Base-by-base conservation (phyloP, 2,797 vertebrate species). In the Perodicticus potto region DNA sequence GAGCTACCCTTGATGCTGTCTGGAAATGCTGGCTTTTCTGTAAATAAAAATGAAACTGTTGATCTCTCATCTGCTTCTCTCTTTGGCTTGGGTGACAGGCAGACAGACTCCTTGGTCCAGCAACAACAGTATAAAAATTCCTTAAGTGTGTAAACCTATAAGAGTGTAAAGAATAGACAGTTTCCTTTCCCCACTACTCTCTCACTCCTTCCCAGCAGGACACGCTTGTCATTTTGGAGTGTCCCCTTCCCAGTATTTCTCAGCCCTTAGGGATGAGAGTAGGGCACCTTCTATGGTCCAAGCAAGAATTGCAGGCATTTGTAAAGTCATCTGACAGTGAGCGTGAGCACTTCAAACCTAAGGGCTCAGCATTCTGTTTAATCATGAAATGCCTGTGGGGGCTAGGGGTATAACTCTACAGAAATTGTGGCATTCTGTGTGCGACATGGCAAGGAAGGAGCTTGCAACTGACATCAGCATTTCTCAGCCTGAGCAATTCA, bases 241-340 rank as follows among this genome's bases (percentile, higher is more conserved):
- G 0, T 4, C 0, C 19, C 70, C 20, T 43, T 74, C 37, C 25
- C 13, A 14, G 0, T 49, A 59, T 61, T 81, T 77, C 45, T 83
- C 13, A 78, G 27, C 43, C 34, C 12, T 77, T 61, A 57, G 23
- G 34, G 29, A 40, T 43, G 23, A 74, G 22, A 69, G 34, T 34
- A 3, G 34, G 27, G 8, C 49, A 12, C 93, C 93, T 70, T 85
- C 92, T 92, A 57, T 65, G 77, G 77, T 72, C 32, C 19, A 8
- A n/a, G 6, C 5, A 59, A 29, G 40, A 94, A 95, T 81, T 70
- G 29, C 90, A 93, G 23, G n/a, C 74, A 37, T 87, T 78, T 78
- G 34, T 81, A 70, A 85, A 84, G 43, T 57, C 59, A 61, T 19
- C 19, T 3, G 16, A 7, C 13, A 25, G 37, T n/a, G 63, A 8